Evolutionary conservation across 2,888 invertebrate genomes (phyloP).

Genomic region (Heterodera filipjevi): DNA sequence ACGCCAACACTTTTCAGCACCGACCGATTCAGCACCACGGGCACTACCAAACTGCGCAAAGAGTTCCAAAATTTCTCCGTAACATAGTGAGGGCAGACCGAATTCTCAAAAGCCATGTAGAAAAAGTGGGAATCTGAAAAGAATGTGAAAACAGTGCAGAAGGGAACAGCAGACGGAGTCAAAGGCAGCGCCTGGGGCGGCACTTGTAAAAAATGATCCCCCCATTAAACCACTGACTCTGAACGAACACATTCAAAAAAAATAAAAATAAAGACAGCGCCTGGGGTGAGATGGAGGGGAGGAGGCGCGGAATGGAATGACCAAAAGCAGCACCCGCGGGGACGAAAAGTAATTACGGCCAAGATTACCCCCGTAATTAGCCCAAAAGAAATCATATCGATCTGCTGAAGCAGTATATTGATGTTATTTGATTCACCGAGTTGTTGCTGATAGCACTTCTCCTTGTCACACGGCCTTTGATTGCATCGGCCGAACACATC

Average conservation of each 20-base stretch:
- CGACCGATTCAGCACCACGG: constrained; percentile 15
- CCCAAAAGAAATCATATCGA: no score
- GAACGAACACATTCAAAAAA: no score
- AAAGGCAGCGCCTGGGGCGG: no score
- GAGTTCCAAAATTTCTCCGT: constrained; percentile 29
- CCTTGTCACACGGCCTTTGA: not conserved
- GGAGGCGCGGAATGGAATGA: no score
- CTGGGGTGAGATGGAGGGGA: no score
- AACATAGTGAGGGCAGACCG: constrained; percentile 24
- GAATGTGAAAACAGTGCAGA: not conserved
- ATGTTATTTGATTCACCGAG: constrained; percentile 6
- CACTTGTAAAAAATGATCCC: no score
- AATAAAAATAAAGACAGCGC: no score
- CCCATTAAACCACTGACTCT: no score
- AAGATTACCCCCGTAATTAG: not conserved
- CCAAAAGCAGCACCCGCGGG: no score
- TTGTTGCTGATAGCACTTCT: not conserved
- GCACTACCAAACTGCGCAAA: constrained; percentile 19
- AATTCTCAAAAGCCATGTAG: constrained; percentile 26
- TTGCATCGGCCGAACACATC: not conserved
- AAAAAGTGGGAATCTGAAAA: constrained; percentile 19
- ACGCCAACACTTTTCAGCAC: constrained; percentile 2
- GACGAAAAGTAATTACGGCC: no score
- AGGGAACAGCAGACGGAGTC: no score
- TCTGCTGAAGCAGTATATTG: not conserved